These are phyloP conservation scores for Quadriops clusia DNA, from an alignment of 2,888 invertebrate genomes.

Conservation along the genomic window DNA sequence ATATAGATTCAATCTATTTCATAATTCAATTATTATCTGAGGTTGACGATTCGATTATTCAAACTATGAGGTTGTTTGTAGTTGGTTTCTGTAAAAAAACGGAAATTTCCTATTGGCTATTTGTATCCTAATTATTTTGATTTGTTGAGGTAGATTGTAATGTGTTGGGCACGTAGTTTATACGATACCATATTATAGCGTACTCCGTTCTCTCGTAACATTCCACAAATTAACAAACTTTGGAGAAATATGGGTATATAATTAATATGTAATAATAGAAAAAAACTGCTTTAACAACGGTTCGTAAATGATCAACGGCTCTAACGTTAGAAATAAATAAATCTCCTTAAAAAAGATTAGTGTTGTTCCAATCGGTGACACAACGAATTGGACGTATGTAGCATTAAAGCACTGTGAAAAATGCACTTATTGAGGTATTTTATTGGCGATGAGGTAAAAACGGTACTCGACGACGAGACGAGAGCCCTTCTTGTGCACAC, in stretches of 20 bases:
- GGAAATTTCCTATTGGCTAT: conserved; percentile 34
- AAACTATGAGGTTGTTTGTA: too few species aligned
- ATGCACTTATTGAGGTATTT: conserved; percentile 29
- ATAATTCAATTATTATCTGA: conserved; percentile 19
- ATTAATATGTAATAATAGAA: conserved; percentile 7
- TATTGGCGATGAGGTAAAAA: conserved; percentile 17
- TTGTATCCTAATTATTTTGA: conserved; percentile 35
- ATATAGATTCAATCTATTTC: conserved; percentile 10
- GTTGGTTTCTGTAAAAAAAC: conserved; percentile 32
- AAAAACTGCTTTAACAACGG: too few species aligned
- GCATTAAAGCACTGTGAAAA: conserved; percentile 21
- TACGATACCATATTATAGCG: conserved; percentile 30
- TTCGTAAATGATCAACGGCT: conserved; percentile 8
- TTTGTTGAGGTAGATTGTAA: conserved; percentile 38
- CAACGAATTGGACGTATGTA: conserved; percentile 18
- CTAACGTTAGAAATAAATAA: conserved; percentile 20
- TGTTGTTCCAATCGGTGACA: conserved; percentile 10
- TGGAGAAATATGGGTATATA: conserved; percentile 12
- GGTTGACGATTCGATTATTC: too few species aligned
- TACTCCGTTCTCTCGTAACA: conserved; percentile 28
- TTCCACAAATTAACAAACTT: conserved; percentile 24
- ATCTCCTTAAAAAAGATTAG: conserved; percentile 13
- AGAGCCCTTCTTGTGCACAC: conserved; percentile 16
- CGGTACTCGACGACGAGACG: conserved; percentile 13
- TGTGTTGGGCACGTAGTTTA: conserved; percentile 31